phyloP scores from a whole-genome alignment of 2,797 vertebrate species.

The Crenuchus spilurus region DNA sequence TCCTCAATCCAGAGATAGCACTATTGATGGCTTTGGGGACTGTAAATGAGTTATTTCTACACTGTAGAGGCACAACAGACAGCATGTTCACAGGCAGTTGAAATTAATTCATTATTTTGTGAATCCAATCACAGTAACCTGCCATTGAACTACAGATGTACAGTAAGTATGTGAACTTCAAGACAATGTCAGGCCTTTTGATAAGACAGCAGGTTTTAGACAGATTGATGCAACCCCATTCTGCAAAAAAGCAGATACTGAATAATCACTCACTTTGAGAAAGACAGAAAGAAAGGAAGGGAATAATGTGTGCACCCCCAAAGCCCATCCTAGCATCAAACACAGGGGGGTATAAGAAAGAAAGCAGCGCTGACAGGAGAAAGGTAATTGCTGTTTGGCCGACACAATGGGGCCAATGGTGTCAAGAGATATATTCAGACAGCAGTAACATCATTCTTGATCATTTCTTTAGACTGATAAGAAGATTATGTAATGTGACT shows the following conservation, averaged over 20 bases:
- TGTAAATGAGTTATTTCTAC: neutral
- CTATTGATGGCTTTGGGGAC: neutral
- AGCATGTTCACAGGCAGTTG: neutral
- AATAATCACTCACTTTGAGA: constrained; percentile 21
- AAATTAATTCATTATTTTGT: no score
- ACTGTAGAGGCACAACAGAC: neutral
- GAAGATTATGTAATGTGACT: constrained; percentile 31
- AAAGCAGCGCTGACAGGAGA: constrained; percentile 9
- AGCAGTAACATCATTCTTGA: constrained; percentile 33
- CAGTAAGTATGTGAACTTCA: neutral
- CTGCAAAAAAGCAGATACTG: neutral
- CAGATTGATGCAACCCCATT: constrained; percentile 18
- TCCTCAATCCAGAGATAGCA: constrained; percentile 5
- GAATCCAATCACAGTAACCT: neutral
- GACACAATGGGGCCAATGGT: constrained; percentile 37
- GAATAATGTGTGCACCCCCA: constrained; percentile 23
- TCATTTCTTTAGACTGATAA: constrained; percentile 23
- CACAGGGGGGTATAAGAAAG: constrained; percentile 4
- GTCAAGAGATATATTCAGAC: constrained; percentile 42
- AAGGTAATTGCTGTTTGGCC: constrained; percentile 39
- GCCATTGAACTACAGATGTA: neutral
- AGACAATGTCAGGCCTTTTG: neutral
- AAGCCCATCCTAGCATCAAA: constrained; percentile 14
- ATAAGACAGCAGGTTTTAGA: constrained; percentile 21
- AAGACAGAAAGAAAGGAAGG: neutral